Evolutionary conservation across 2,888 invertebrate species (phyloP).

Genomic region (Seira sanloemensis): DNA sequence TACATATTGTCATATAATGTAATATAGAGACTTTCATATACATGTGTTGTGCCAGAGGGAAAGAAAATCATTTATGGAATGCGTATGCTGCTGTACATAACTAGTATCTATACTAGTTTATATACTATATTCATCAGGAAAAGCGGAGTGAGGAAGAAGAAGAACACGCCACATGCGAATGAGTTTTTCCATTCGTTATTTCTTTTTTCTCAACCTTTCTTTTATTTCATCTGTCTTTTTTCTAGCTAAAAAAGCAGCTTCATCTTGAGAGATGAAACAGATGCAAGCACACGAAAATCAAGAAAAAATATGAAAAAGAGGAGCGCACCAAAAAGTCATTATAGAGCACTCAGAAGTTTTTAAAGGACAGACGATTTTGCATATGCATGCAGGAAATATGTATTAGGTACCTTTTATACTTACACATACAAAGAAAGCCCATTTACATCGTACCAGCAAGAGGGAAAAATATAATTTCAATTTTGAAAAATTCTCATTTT

Average conservation of each 20-base stretch:
- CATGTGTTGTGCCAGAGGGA: neutral
- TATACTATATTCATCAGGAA: constrained; percentile 16
- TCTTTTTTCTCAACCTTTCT: constrained; percentile 21
- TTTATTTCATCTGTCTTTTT: constrained; percentile 39
- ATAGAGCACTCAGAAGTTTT: constrained; percentile 34
- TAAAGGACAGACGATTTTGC: neutral
- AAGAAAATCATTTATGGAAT: neutral
- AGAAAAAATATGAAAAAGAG: constrained; percentile 6
- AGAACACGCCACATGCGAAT: constrained; percentile 25
- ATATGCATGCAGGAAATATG: neutral
- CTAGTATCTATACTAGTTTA: no score
- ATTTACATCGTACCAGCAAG: neutral
- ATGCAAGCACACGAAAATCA: constrained; percentile 20
- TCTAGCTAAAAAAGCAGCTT: neutral
- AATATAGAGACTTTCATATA: neutral
- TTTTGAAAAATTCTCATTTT: neutral
- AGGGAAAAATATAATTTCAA: neutral
- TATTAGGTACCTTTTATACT: no score
- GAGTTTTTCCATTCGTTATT: constrained; percentile 41
- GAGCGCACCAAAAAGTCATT: constrained; percentile 41
- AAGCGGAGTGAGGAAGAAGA: neutral
- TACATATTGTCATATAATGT: neutral
- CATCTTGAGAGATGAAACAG: constrained; percentile 32
- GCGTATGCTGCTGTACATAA: no score
- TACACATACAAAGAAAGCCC: neutral